Evolutionary conservation across 1,140 invertebrate species (phyloP).

Genomic region (Drosophila seguyi): DNA sequence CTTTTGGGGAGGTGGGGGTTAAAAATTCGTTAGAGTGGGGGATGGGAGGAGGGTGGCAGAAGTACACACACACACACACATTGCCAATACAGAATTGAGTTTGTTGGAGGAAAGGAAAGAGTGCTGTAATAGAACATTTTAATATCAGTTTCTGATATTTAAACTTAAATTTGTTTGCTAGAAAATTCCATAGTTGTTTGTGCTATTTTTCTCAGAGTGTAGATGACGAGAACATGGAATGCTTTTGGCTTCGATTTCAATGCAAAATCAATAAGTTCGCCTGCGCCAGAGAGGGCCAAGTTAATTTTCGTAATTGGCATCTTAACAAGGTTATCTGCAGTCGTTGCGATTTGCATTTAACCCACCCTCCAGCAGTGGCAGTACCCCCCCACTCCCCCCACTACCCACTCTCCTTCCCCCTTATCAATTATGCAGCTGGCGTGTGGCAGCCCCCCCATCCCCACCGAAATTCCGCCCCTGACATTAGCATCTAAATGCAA

Average conservation of each 20-base stretch:
- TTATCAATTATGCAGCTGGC: conserved; percentile 79
- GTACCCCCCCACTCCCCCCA: not conserved
- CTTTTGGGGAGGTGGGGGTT: conserved; percentile 18
- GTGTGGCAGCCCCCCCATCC: conserved; percentile 46
- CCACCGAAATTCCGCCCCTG: not conserved
- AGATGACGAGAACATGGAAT: not conserved
- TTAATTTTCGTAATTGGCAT: conserved; percentile 83
- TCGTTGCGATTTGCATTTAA: conserved; percentile 65
- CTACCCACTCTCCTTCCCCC: conserved; percentile 12
- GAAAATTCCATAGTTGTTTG: not conserved
- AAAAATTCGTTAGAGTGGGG: not conserved
- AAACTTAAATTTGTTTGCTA: not conserved
- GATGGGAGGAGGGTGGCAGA: conserved; percentile 1
- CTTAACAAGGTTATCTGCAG: conserved; percentile 82
- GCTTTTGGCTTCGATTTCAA: conserved; percentile 63
- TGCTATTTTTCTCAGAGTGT: not conserved
- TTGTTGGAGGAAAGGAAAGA: not conserved
- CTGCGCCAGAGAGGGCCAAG: conserved; percentile 59
- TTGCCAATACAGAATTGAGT: conserved; percentile 73
- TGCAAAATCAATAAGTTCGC: conserved; percentile 78
- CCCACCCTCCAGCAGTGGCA: not conserved
- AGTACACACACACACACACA: conserved; percentile 44
- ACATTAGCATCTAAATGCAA: conserved; percentile 78
- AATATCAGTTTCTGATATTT: not conserved
- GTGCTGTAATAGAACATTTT: not conserved